Base-by-base conservation (phyloP, 2,113 vertebrate genomes). In the Carassius auratus region DNA sequence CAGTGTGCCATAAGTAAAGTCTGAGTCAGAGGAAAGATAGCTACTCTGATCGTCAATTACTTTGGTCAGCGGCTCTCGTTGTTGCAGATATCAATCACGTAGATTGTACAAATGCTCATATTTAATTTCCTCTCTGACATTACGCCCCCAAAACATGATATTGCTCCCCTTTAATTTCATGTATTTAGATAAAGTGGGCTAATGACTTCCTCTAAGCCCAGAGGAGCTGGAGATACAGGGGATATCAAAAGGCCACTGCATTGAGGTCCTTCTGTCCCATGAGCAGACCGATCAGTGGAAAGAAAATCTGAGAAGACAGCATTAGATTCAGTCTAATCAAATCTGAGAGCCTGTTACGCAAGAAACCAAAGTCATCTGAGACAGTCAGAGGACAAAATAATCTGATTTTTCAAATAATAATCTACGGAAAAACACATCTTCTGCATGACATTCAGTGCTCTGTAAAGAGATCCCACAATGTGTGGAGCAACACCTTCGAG, bases 171-270 rank as follows among this genome's bases (percentile, higher is more conserved):
- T 73, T 87, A 87, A 89, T 83, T 75, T 66, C 74, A n/a, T 66
- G 74, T 64, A 55, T 68, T 66, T 23, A 79, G 78, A 76, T 76
- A 80, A 68, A 79, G 50, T 69, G 57, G 14, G 59, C 3, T 83
- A 87, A 89, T 85, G 36, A 87, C 85, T 85, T 85, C 78, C 83
- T 85, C 69, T 86, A 62, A 38, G 23, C 48, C 66, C 77, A 69
- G 71, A 17, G 45, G 57, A 81, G 26, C 17, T 73, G 68, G 69
- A 66, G 30, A 73, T 15, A n/a, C 33, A 80, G 74, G 42, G 38
- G 12, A 79, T 68, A 45, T 30, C 30, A 42, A 76, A 86, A 36
- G n/a, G 26, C 8, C 81, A 76, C 23, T 36, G 8, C 17, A 59
- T 30, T 33, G 69, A 45, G 33, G 62, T 85, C 81, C 85, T 30